Conservation (phyloP, 2,113 vertebrate genomes). For the Periophthalmus modestus region DNA sequence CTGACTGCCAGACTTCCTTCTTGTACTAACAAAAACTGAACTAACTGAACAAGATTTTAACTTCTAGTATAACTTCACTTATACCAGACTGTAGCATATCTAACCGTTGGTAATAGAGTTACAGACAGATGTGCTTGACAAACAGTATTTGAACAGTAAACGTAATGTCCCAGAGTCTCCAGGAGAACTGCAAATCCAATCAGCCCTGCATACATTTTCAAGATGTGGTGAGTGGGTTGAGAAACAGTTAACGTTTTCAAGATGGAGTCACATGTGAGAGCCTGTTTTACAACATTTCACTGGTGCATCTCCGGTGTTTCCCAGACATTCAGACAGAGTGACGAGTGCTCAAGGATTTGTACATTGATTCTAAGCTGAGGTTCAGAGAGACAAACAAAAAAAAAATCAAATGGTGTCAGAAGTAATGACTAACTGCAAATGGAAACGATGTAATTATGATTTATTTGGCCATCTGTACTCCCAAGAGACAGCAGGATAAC, state of each 20-base stretch:
- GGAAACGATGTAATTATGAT: no score
- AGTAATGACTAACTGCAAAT: no score
- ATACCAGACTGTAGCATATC: not conserved
- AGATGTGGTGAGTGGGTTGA: constrained; percentile 57
- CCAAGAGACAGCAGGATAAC: no score
- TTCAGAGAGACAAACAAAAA: no score
- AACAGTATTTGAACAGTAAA: constrained; percentile 4
- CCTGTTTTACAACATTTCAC: constrained; percentile 30
- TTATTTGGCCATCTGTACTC: no score
- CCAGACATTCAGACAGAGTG: constrained; percentile 5
- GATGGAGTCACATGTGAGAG: constrained; percentile 34
- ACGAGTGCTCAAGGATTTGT: constrained; percentile 36
- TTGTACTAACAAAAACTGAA: not conserved
- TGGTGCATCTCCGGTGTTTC: constrained; percentile 15
- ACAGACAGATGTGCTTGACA: constrained; percentile 16
- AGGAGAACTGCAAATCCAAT: constrained; percentile 24
- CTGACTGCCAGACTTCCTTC: not conserved
- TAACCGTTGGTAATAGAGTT: constrained; percentile 4
- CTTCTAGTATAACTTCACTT: not conserved
- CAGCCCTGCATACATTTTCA: constrained; percentile 46
- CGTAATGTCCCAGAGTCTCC: not conserved
- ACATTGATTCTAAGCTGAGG: not conserved
- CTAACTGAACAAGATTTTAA: not conserved
- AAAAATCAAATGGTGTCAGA: no score
- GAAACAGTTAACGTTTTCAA: constrained; percentile 48